phyloP scores from a whole-genome alignment of 2,113 vertebrate genomes.

The Gila orcuttii region DNA sequence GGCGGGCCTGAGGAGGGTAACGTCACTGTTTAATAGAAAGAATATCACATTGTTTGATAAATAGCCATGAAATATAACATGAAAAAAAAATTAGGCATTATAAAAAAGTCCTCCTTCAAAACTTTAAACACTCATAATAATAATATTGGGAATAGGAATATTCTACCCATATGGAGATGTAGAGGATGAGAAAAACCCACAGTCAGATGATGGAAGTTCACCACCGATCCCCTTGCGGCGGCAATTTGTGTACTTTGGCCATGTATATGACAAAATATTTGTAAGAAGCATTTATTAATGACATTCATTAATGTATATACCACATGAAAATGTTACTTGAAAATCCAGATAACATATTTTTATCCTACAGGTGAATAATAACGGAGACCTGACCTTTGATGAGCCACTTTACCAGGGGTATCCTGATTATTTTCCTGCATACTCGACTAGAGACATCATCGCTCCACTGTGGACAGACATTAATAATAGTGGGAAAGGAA shows the following conservation, averaged over 20 bases:
- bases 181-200: not conserved
- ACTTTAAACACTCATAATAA: not conserved
- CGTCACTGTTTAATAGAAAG: not conserved
- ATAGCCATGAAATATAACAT: not conserved
- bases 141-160: not conserved
- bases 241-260: slow-evolving; percentile 2
- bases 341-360: not conserved
- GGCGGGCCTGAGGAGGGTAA: slow-evolving; percentile 2
- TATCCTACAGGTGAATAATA: slow-evolving; percentile 1
- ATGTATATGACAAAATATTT: slow-evolving; percentile 7
- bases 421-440: not conserved
- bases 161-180: slow-evolving; percentile 25
- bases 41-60: not conserved
- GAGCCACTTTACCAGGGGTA: not conserved
- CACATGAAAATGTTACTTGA: not conserved
- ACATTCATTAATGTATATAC: not conserved
- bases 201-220: slow-evolving; percentile 8
- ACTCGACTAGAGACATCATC: not conserved
- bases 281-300: slow-evolving; percentile 5
- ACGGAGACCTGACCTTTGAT: slow-evolving; percentile 19
- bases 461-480: slow-evolving; percentile 37
- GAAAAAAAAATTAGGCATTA: not conserved
- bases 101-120: not conserved
- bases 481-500: not conserved
- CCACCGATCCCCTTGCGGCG: not conserved